These are phyloP conservation scores for Ctenicera cuprea DNA, from an alignment of 2,888 invertebrate genomes.

Conservation along the genomic window DNA sequence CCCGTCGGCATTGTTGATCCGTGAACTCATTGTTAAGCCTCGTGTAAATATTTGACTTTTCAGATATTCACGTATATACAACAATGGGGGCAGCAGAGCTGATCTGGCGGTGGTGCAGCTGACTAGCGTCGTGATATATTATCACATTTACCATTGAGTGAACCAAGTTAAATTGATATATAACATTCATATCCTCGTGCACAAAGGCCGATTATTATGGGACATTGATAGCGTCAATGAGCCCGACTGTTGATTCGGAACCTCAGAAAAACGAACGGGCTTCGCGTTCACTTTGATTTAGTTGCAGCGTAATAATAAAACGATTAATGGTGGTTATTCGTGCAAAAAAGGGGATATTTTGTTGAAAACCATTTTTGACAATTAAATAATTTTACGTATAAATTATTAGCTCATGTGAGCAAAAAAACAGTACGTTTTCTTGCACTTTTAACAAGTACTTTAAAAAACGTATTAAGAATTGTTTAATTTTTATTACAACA, in stretches of 20 bases:
- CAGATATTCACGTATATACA: slow-evolving; percentile 52
- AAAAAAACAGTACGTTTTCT: too few species aligned
- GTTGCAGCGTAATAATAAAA: slow-evolving; percentile 38
- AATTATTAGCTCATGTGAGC: too few species aligned
- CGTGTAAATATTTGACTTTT: slow-evolving; percentile 58
- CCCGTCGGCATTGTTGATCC: slow-evolving; percentile 49
- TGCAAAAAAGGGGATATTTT: too few species aligned
- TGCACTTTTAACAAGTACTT: too few species aligned
- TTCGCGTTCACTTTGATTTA: slow-evolving; percentile 51
- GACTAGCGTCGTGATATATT: slow-evolving; percentile 63
- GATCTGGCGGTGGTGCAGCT: slow-evolving; percentile 60
- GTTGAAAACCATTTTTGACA: too few species aligned
- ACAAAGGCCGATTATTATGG: slow-evolving; percentile 64
- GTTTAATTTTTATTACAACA: too few species aligned
- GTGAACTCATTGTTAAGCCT: slow-evolving; percentile 54
- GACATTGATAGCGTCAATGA: slow-evolving; percentile 63
- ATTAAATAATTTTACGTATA: too few species aligned
- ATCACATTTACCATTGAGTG: slow-evolving; percentile 65
- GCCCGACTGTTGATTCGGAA: slow-evolving; percentile 58
- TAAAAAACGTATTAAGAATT: too few species aligned
- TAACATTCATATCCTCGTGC: slow-evolving; percentile 64
- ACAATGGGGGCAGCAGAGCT: slow-evolving; percentile 57
- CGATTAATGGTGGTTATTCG: slow-evolving; percentile 16
- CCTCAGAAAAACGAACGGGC: slow-evolving; percentile 46
- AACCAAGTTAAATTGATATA: slow-evolving; percentile 65